These are phyloP conservation scores for Scatophagus argus DNA, from an alignment of 2,113 vertebrate genomes.

Conservation along the genomic window DNA sequence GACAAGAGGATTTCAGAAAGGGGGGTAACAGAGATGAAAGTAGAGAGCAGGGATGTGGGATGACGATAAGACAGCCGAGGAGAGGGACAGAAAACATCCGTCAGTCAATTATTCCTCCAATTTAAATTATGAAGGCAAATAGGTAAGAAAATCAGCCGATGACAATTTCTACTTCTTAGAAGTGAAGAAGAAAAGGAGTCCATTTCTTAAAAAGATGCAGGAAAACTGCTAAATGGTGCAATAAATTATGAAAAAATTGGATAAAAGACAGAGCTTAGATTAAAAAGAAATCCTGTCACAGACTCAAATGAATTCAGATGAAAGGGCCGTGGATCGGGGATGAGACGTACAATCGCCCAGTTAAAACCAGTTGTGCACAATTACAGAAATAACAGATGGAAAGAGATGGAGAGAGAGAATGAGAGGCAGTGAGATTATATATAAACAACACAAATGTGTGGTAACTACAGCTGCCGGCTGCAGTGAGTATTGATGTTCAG, in stretches of 20 bases:
- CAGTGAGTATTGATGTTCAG: constrained; percentile 49
- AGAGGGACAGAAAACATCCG: constrained; percentile 38
- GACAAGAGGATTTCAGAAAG: constrained; percentile 49
- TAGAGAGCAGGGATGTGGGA: constrained; percentile 27
- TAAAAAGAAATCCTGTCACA: background rate
- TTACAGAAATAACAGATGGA: constrained; percentile 3
- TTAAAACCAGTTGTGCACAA: background rate
- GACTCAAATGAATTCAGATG: background rate
- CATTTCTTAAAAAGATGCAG: background rate
- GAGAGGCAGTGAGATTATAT: background rate
- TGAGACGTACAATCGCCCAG: background rate
- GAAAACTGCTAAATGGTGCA: background rate
- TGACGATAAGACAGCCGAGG: constrained; percentile 13
- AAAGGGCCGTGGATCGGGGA: background rate
- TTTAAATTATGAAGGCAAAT: background rate
- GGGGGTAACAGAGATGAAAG: constrained; percentile 42
- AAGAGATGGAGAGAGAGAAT: background rate
- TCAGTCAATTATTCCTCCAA: constrained; percentile 52
- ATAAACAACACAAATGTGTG: background rate
- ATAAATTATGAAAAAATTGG: background rate
- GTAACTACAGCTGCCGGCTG: constrained; percentile 37
- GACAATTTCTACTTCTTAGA: background rate
- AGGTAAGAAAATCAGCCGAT: background rate
- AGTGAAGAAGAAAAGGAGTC: background rate
- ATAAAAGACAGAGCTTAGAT: background rate